Evolutionary conservation across 2,888 invertebrate species (phyloP), one percentile per base, ranked within the genome.

Genomic region (Eristalinus aeneus): DNA sequence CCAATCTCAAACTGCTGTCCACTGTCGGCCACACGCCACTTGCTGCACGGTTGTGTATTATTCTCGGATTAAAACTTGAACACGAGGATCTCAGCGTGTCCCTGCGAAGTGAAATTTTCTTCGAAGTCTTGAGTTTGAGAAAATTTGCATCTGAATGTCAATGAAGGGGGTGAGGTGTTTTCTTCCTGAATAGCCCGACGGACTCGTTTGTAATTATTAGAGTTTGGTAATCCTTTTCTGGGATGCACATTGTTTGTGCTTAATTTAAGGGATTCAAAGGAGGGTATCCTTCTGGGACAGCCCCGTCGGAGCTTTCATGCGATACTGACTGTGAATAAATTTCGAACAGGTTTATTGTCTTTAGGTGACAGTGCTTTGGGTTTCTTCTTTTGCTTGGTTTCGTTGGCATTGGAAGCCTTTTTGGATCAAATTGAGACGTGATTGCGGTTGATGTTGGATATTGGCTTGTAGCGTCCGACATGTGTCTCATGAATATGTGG

Each of bases 171-270:
- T 63, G 34, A 61, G 72, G 46, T 74, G 67, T 73, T 64, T 64
- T 64, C 16, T 46, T 77, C 31, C 63, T 61, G 65, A 61, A 56
- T 77, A 73, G 61, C 71, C 61, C 46, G 34, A 75, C 60, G 84
- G 79, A 84, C 80, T 84, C 80, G 80, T 84, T 84, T 72, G 84
- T 61, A 80, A 85, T 85, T 80, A 80, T 85, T 72, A 63, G 56
- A 85, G 72, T 80, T 80, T 68, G 63, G 67, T 74, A 58, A 76
- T 76, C 76, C 71, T 71, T 76, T 79, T 23, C 34, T 65, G 53
- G 34, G 12, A 34, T 32, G 27, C 58, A 39, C 39, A 68, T 78
- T 83, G 74, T 78, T 69, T 39, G 23, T 78, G 54, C 46, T 23
- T 46, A 72, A 68, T 69, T 71, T 20, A 71, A 27, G 36, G 75